These are phyloP conservation scores for Caenorhabditis japonica DNA, from an alignment of 2,888 invertebrate species.

Conservation along the genomic window DNA sequence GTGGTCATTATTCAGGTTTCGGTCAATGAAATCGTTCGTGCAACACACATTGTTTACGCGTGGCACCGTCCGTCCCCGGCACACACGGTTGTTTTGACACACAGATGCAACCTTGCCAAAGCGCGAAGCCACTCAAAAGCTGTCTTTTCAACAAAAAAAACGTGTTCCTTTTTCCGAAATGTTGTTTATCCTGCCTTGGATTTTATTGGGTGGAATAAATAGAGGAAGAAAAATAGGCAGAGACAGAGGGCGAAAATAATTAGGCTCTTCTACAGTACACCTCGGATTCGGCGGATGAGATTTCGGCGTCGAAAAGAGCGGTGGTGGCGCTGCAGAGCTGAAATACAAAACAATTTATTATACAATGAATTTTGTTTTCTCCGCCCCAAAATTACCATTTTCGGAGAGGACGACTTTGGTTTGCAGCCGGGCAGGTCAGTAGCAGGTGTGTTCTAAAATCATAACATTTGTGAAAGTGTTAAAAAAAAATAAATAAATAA, in stretches of 20 bases:
- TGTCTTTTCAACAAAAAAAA: too few species aligned
- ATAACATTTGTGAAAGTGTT: not conserved
- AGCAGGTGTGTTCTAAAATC: constrained; percentile 24
- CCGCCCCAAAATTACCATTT: constrained; percentile 11
- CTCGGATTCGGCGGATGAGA: constrained; percentile 38
- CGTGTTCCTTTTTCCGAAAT: too few species aligned
- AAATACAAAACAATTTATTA: too few species aligned
- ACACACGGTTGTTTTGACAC: too few species aligned
- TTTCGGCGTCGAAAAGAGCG: constrained; percentile 35
- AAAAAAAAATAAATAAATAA: not conserved
- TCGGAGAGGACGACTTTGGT: constrained; percentile 21
- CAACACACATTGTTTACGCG: too few species aligned
- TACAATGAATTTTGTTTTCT: not conserved
- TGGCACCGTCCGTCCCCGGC: too few species aligned
- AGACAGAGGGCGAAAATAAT: not conserved
- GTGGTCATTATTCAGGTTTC: too few species aligned
- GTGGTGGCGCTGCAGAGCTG: constrained; percentile 36
- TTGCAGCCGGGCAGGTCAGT: constrained; percentile 32
- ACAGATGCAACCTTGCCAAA: too few species aligned
- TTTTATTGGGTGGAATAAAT: constrained; percentile 8
- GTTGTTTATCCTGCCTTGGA: too few species aligned
- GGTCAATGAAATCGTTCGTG: too few species aligned
- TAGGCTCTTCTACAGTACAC: constrained; percentile 37
- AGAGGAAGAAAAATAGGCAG: not conserved
- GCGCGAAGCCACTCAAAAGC: too few species aligned